These are phyloP conservation scores for Platanista minor DNA, from an alignment of 2,113 vertebrate genomes.

Conservation along the genomic window DNA sequence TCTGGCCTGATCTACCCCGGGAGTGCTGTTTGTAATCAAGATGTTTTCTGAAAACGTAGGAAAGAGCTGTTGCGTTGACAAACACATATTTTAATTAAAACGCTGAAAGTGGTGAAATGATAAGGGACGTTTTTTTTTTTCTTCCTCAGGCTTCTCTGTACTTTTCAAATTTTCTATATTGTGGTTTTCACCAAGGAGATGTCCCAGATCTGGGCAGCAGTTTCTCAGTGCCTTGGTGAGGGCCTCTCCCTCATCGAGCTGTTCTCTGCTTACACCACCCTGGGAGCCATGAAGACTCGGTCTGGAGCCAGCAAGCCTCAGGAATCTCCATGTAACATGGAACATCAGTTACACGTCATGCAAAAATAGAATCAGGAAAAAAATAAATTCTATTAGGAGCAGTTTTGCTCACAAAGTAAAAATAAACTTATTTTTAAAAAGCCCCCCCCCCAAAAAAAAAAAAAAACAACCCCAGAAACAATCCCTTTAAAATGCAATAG, in stretches of 20 bases:
- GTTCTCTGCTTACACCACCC: not conserved
- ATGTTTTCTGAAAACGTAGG: not conserved
- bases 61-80: not conserved
- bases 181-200: not conserved
- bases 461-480: too few species aligned
- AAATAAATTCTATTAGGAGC: not conserved
- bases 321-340: not conserved
- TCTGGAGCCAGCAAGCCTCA: not conserved
- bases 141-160: not conserved
- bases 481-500: not conserved
- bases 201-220: not conserved
- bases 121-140: not conserved
- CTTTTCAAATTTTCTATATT: not conserved
- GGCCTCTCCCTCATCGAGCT: too few species aligned
- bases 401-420: constrained; percentile 19
- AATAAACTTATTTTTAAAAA: not conserved
- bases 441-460: not conserved
- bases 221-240: not conserved
- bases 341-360: not conserved
- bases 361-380: not conserved
- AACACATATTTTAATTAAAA: not conserved
- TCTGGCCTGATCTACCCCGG: not conserved
- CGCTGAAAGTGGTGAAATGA: not conserved
- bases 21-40: not conserved
- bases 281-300: not conserved